A percentile compares a stretch with the other conserved stretches of the same genome.
phyloP scores from a whole-genome alignment of 1,140 invertebrate species.

The Periplaneta americana region DNA sequence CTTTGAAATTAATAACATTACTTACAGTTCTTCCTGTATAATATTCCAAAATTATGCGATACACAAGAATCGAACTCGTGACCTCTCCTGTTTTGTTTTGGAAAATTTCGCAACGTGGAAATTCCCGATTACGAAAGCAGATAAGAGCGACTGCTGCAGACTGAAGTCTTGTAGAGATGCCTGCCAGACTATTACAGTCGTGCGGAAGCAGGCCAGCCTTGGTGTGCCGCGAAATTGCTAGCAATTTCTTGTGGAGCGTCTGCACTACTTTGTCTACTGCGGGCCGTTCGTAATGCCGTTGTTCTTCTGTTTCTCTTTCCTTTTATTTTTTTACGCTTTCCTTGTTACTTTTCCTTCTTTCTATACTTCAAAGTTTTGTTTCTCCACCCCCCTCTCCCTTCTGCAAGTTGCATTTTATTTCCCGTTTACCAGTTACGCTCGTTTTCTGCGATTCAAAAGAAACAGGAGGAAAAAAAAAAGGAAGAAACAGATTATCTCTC shows the following conservation, averaged over 20 bases:
- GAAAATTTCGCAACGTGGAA: not conserved
- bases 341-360: not conserved
- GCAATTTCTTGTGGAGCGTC: not conserved
- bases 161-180: not conserved
- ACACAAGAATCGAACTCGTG: too few relatives aligned
- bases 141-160: not conserved
- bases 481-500: not conserved
- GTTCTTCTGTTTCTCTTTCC: not conserved
- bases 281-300: not conserved
- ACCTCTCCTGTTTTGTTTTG: too few relatives aligned
- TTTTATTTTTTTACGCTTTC: not conserved
- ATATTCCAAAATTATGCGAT: too few relatives aligned
- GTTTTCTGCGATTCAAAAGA: not conserved
- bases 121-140: not conserved
- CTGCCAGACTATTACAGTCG: not conserved
- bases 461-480: too few relatives aligned
- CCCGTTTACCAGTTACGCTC: not conserved
- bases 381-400: not conserved
- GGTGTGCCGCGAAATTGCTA: not conserved
- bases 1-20: too few relatives aligned
- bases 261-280: not conserved
- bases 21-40: too few relatives aligned
- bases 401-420: not conserved
- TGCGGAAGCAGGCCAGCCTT: not conserved
- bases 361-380: not conserved